These are phyloP conservation scores for Petrocephalus zakoni DNA, from an alignment of 2,113 vertebrate genomes.

Conservation along the genomic window DNA sequence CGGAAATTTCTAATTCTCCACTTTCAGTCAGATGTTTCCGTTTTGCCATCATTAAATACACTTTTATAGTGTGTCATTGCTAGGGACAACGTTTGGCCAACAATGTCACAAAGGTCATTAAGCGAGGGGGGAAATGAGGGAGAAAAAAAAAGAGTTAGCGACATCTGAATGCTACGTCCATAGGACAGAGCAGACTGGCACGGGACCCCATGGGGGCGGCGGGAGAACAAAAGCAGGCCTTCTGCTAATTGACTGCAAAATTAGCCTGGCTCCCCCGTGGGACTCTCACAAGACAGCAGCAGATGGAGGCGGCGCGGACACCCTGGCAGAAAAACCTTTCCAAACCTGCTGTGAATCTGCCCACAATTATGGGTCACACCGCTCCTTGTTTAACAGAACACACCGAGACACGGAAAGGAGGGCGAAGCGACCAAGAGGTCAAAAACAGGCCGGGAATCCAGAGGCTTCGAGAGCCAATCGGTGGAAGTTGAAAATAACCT, in stretches of 20 bases:
- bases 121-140: conserved; percentile 33
- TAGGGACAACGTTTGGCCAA: conserved; percentile 70
- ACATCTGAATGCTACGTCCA: conserved; percentile 62
- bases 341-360: conserved; percentile 82
- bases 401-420: conserved; percentile 55
- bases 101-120: conserved; percentile 82
- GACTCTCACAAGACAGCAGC: conserved; percentile 72
- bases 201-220: conserved; percentile 73
- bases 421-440: conserved; percentile 55
- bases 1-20: not conserved
- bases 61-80: conserved; percentile 58
- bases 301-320: conserved; percentile 86
- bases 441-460: conserved; percentile 45
- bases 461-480: not conserved
- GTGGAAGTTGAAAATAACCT: not conserved
- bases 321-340: conserved; percentile 63
- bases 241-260: conserved; percentile 99
- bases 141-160: conserved; percentile 56
- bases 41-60: conserved; percentile 10
- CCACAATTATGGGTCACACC: conserved; percentile 81
- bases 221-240: conserved; percentile 90
- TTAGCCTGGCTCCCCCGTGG: conserved; percentile 82
- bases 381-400: conserved; percentile 78
- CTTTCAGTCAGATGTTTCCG: not conserved
- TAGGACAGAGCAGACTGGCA: conserved; percentile 63